phyloP scores from a whole-genome alignment of 2,888 invertebrate species.

The Chloroclystis v-ata region DNA sequence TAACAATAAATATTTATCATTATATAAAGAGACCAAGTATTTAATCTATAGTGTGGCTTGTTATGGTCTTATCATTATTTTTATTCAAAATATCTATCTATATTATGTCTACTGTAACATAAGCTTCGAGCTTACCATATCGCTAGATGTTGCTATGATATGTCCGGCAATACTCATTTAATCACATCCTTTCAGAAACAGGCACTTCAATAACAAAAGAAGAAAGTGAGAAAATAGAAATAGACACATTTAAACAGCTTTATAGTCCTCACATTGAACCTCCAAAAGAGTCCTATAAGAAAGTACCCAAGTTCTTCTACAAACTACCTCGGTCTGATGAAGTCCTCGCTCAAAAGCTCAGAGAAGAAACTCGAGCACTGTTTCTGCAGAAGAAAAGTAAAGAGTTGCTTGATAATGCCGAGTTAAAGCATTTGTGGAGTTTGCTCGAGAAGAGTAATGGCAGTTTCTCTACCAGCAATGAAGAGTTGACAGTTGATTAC shows the following conservation, averaged over 20 bases:
- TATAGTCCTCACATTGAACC: constrained; percentile 73
- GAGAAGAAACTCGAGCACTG: constrained; percentile 92
- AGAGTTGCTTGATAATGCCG: constrained; percentile 90
- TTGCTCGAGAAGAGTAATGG: constrained; percentile 89
- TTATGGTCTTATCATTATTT: too few species aligned
- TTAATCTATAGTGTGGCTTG: too few species aligned
- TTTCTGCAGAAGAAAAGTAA: constrained; percentile 91
- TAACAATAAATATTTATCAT: too few species aligned
- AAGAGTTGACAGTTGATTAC: constrained; percentile 92
- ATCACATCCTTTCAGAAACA: constrained; percentile 57
- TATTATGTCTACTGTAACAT: too few species aligned
- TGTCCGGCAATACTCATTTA: too few species aligned
- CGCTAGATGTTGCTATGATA: too few species aligned
- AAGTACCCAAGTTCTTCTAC: constrained; percentile 86
- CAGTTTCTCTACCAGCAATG: constrained; percentile 80
- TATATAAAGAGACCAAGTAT: too few species aligned
- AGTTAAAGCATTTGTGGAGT: constrained; percentile 90
- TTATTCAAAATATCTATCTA: too few species aligned
- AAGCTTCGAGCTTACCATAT: too few species aligned
- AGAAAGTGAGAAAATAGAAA: constrained; percentile 69
- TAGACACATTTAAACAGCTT: constrained; percentile 74
- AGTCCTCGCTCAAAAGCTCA: constrained; percentile 85
- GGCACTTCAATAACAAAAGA: constrained; percentile 61
- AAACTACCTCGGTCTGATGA: constrained; percentile 88
- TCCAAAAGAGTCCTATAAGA: constrained; percentile 72